phyloP scores from a whole-genome alignment of 2,113 vertebrate species.

The Madoqua kirkii region DNA sequence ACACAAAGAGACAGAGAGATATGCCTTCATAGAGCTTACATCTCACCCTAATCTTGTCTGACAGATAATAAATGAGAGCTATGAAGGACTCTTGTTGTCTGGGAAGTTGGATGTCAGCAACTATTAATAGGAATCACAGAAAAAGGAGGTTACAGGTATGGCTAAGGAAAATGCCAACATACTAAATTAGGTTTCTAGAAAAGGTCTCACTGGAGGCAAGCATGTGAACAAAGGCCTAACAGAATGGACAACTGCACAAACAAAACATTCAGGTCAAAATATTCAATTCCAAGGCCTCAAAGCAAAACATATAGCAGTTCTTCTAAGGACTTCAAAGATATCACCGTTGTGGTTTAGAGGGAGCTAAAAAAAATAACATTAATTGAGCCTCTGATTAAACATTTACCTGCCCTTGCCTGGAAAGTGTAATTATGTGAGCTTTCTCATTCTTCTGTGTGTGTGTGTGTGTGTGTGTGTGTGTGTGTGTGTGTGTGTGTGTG shows the following conservation, averaged over 20 bases:
- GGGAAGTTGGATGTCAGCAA: neutral
- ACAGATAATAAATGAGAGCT: neutral
- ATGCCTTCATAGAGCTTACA: neutral
- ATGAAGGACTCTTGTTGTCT: neutral
- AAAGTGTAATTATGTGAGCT: neutral
- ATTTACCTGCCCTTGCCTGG: fast-evolving
- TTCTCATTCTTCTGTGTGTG: neutral
- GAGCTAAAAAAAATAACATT: neutral
- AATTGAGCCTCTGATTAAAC: neutral
- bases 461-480: neutral
- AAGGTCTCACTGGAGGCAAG: neutral
- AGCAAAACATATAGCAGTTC: fast-evolving
- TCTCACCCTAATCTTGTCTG: neutral
- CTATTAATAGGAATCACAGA: neutral
- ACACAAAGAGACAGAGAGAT: neutral
- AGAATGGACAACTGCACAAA: neutral
- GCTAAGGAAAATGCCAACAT: neutral
- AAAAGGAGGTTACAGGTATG: fast-evolving
- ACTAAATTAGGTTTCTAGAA: neutral
- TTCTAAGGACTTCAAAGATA: neutral
- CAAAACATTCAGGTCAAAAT: neutral
- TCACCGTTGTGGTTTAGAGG: fast-evolving
- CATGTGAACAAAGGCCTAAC: neutral
- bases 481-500: neutral
- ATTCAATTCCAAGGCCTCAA: neutral